Conservation (phyloP, 1,140 invertebrate genomes). For the Stratiolaelaps scimitus region DNA sequence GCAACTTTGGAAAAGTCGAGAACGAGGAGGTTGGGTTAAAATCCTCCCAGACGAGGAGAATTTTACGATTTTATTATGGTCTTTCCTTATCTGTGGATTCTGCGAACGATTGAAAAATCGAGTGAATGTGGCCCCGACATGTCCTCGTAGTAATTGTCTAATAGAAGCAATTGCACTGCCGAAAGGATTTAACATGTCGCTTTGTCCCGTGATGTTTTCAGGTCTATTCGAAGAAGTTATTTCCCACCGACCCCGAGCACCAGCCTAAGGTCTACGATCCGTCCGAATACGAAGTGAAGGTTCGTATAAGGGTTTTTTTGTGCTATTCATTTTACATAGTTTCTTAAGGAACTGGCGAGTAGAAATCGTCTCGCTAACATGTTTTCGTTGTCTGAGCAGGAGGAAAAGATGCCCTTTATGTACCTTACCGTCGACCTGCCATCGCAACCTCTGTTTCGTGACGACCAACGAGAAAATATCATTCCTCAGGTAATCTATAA, state of each 20-base stretch:
- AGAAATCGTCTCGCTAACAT: no score
- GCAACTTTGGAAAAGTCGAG: no score
- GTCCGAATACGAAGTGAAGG: constrained; percentile 30
- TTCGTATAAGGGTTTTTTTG: neutral
- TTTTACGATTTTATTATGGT: neutral
- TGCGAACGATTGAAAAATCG: no score
- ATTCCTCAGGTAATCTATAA: constrained; percentile 68
- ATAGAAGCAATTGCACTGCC: no score
- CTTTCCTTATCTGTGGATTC: neutral
- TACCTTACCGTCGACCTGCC: constrained; percentile 94
- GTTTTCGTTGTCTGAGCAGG: constrained; percentile 48
- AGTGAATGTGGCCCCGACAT: no score
- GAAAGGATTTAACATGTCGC: no score
- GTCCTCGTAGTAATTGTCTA: no score
- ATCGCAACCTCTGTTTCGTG: constrained; percentile 74
- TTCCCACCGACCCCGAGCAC: constrained; percentile 28
- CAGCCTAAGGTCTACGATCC: constrained; percentile 30
- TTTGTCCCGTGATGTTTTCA: neutral
- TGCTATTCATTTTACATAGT: no score
- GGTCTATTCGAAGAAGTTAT: constrained; percentile 26
- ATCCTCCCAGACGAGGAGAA: no score
- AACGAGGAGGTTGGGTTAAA: neutral
- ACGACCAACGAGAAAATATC: constrained; percentile 93
- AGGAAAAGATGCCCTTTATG: constrained; percentile 78
- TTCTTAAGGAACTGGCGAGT: no score